Base-by-base conservation (phyloP, 2,797 vertebrate species). In the Amniataba percoides region DNA sequence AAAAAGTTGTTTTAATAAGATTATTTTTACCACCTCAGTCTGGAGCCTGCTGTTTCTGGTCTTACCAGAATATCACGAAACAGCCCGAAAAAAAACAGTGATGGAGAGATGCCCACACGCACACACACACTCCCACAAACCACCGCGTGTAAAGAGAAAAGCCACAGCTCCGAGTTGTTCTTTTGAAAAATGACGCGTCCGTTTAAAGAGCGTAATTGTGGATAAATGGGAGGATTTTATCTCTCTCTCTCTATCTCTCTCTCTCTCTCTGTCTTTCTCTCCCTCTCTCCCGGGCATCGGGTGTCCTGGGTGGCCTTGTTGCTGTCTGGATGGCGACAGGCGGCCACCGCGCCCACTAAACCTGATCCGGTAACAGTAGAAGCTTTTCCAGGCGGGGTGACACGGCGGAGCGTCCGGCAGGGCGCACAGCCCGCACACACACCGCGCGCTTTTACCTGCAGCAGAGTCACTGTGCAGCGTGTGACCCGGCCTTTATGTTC, bases 311-410 rank as follows among this genome's bases (percentile, higher is more conserved):
- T 67, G 84, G 78, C 73, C 78, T 31, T 78, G 64, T 76, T 78
- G 76, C 60, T 69, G 52, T 63, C 10, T 77, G 52, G 48, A 57
- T 27, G 74, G 77, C 53, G 83, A 87, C 84, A 88, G 78, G 83
- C 83, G 83, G 78, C 71, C 78, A 80, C 56, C 81, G 83, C 65
- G 9, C 58, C 55, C 58, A 45, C 40, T 76, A 9, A 84, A 90
- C 86, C 73, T 60, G 83, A 90, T 83, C 84, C 82, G 15, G 85
- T 74, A 81, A 83, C 87, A 74, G 10, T 16, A 81, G 79, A 60
- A 71, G 77, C 48, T 43, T 45, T 53, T 60, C 42, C 70, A 62
- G 61, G 23, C 67, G 39, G 42, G 34, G 14, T 69, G 77, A 80
- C 73, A 76, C 57, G 61, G 68, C 46, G 57, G 51, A 53, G 62